Evolutionary conservation across 2,888 invertebrate genomes (phyloP).

Genomic region (Bombyx huttoni): DNA sequence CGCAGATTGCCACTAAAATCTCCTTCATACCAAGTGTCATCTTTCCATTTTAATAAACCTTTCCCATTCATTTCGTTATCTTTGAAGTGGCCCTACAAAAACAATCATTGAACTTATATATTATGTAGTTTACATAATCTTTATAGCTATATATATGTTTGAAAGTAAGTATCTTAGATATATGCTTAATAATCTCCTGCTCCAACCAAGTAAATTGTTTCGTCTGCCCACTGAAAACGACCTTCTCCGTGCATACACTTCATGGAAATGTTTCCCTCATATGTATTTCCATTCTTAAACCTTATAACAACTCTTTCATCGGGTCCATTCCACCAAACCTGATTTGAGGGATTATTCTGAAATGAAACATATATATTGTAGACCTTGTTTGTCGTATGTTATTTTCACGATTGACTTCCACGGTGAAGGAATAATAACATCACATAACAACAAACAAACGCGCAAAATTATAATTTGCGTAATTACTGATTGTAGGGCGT

Average conservation of each 20-base stretch:
- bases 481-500: no score
- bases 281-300: constrained; percentile 72
- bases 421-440: no score
- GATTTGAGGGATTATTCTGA: constrained; percentile 22
- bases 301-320: constrained; percentile 60
- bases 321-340: constrained; percentile 39
- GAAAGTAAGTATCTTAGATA: no score
- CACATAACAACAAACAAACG: no score
- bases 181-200: no score
- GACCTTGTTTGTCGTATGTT: no score
- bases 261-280: constrained; percentile 66
- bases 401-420: no score
- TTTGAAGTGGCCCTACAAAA: constrained; percentile 68
- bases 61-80: constrained; percentile 68
- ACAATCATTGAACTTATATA: background rate
- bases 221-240: constrained; percentile 71
- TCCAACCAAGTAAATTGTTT: constrained; percentile 66
- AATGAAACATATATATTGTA: background rate
- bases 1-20: constrained; percentile 69
- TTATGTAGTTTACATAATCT: no score
- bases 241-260: constrained; percentile 74
- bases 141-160: no score
- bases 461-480: no score
- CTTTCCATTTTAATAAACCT: constrained; percentile 68
- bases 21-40: constrained; percentile 72